These are phyloP conservation scores for Bergia sp. DNA, from an alignment of 92 coral and sea anemone species.

Conservation along the genomic window DNA sequence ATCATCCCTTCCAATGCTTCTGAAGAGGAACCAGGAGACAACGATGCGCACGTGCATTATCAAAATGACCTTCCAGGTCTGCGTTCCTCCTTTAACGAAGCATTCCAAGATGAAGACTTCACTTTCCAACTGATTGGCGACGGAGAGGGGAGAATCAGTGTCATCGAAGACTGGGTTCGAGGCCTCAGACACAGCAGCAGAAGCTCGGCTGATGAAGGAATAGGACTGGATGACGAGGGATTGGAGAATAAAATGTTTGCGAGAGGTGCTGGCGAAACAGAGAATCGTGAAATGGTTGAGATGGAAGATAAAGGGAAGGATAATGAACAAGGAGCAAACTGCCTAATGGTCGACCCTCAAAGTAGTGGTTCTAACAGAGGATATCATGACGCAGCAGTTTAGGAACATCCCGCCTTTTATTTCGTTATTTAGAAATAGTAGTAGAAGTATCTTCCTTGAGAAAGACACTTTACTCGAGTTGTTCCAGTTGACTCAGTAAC, in stretches of 20 bases:
- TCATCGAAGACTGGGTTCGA: neutral
- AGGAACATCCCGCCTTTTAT: neutral
- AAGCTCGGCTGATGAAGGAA: conserved; percentile 37
- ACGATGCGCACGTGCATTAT: neutral
- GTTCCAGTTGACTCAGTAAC: too few species aligned
- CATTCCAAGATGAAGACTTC: conserved; percentile 19
- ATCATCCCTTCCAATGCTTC: neutral
- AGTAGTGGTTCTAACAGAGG: neutral
- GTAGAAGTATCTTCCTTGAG: too few species aligned
- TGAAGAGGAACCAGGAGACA: conserved; percentile 3
- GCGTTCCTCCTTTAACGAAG: conserved; percentile 5
- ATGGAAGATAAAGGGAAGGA: neutral
- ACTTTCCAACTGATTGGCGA: conserved; percentile 20
- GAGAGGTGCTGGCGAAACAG: neutral
- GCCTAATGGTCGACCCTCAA: neutral
- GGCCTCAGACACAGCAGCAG: neutral
- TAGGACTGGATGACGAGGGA: conserved; percentile 26
- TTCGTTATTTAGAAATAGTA: too few species aligned
- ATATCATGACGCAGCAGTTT: neutral
- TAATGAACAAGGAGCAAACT: neutral
- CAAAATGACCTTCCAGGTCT: neutral
- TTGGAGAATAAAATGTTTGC: neutral
- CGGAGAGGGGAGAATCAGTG: conserved; percentile 8
- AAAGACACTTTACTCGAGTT: too few species aligned
- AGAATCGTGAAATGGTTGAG: neutral